Evolutionary conservation across 64 coral and sea anemone genomes (phyloP), one percentile per base, ranked within the genome.

Genomic region (Acropora yongei): DNA sequence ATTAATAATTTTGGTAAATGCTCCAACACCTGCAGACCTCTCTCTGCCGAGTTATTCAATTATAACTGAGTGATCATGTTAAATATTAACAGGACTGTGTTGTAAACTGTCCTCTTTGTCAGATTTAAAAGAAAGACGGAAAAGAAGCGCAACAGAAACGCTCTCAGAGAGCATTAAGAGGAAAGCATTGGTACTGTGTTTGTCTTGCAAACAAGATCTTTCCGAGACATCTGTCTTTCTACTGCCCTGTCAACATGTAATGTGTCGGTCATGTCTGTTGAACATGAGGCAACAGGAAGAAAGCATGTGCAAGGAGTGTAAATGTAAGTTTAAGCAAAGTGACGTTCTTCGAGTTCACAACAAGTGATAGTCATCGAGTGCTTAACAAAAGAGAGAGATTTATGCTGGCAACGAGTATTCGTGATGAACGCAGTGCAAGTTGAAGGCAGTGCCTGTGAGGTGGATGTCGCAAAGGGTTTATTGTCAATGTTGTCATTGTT

Each of bases 191-290:
- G 82, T 85, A 18, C 44, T 57, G 44, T 88, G 86, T 88, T 42
- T 61, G 75, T 57, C 86, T 8, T 88, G 86, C 47, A 17, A 66
- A 44, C 48, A 47, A 48, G 40, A 75, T 76, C 50, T 88, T 8
- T 57, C 72, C 0, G 30, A 49, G 39, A 30, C 58, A 41, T 72
- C 88, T 42, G 67, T 80, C 9, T 93, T 93, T 41, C 44, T 80
- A 6, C 49, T 93, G 1, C 91, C 91, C 18, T 93, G 91, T 39
- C 45, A 87, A 61, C 91, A 93, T 66, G 8, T 87, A 5, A 79
- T 93, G 43, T 93, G 91, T 20, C 75, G 91, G 40, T 57, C 49
- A 67, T 93, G 91, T 39, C 74, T 93, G 2, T 18, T 79, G 44
- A 69, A 72, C 47, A 58, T 44, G 40, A 87, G 45, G 14, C n/a